Conservation (phyloP, 2,888 invertebrate genomes). For the Pristionchus arcanus region DNA sequence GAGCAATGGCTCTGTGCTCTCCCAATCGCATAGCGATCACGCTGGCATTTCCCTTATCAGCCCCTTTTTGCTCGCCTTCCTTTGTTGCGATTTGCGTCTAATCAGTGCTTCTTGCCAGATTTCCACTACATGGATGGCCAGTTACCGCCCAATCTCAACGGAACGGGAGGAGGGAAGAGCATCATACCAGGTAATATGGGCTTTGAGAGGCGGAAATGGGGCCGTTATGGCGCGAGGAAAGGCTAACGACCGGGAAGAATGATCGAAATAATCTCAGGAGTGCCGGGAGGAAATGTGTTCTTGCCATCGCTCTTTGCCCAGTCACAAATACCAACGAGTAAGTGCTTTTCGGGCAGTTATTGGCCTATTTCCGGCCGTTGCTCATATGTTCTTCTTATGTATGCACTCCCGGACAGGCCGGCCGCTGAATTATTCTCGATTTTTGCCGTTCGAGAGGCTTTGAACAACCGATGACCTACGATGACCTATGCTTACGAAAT, state of each 20-base stretch:
- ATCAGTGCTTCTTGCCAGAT: background rate
- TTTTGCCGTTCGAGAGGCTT: background rate
- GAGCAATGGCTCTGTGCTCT: background rate
- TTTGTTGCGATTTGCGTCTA: background rate
- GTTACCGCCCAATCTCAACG: slow-evolving; percentile 5
- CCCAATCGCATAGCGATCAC: slow-evolving; percentile 20
- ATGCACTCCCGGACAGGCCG: background rate
- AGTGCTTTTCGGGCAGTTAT: background rate
- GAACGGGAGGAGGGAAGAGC: background rate
- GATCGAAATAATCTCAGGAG: background rate
- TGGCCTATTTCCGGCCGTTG: no score
- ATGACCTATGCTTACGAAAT: background rate
- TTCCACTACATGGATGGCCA: slow-evolving; percentile 31
- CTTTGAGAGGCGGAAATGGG: background rate
- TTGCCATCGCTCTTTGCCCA: slow-evolving; percentile 9
- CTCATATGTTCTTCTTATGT: background rate
- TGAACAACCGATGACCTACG: background rate
- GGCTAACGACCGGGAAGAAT: background rate
- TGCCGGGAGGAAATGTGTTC: background rate
- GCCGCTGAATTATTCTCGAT: background rate
- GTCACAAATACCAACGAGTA: slow-evolving; percentile 13
- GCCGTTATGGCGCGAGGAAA: background rate
- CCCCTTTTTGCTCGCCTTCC: background rate
- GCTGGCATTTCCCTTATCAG: background rate
- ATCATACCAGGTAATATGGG: background rate